These are phyloP conservation scores for Bothrops jararaca DNA, from an alignment of 2,113 vertebrate genomes.

Conservation along the genomic window DNA sequence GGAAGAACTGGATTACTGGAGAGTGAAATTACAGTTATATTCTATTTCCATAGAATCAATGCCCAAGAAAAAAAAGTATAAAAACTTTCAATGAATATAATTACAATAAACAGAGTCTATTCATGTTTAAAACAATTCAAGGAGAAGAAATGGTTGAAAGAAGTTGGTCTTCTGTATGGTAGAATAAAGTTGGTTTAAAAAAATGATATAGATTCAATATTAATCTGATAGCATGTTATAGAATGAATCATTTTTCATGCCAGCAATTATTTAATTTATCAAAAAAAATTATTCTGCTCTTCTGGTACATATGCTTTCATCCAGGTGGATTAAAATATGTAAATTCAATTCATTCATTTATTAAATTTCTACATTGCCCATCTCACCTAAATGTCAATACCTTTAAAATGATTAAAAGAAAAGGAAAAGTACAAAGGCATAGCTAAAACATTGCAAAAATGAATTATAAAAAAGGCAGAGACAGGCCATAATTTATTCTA, in stretches of 20 bases:
- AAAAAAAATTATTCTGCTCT: background rate
- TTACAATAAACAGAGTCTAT: background rate
- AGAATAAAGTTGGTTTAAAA: background rate
- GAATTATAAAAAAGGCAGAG: background rate
- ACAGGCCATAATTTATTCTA: background rate
- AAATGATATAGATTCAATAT: background rate
- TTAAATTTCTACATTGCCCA: background rate
- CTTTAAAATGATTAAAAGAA: background rate
- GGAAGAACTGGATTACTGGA: background rate
- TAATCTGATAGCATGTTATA: background rate
- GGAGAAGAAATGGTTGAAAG: background rate
- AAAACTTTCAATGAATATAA: background rate
- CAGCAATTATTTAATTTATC: background rate
- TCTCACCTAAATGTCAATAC: background rate
- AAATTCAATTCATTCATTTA: background rate
- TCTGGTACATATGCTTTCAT: background rate
- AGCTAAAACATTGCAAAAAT: background rate
- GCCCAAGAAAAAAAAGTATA: background rate
- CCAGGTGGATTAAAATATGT: background rate
- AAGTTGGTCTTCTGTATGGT: background rate
- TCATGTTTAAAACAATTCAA: background rate
- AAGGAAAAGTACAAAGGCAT: background rate
- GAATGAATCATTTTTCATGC: background rate
- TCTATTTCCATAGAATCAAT: background rate
- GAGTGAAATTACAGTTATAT: background rate